Evolutionary conservation across 1,140 invertebrate species (phyloP).

Genomic region (Grapholita molesta): DNA sequence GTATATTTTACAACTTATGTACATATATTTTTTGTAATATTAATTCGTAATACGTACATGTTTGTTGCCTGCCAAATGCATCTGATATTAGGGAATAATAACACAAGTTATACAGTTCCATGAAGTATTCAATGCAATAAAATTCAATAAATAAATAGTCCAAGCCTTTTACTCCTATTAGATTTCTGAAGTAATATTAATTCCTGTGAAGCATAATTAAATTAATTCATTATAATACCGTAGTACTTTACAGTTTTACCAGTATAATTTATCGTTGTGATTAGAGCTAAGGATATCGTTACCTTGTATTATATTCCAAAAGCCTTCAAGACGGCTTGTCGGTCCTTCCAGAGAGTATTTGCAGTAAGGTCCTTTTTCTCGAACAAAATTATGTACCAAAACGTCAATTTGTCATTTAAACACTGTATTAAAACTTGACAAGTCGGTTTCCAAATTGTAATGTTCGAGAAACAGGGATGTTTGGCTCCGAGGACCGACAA

Average conservation of each 20-base stretch:
- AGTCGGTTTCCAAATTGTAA: conserved; percentile 20
- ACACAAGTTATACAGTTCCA: neutral
- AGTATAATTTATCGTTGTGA: conserved; percentile 63
- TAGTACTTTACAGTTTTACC: neutral
- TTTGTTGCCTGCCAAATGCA: neutral
- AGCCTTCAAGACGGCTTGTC: conserved; percentile 72
- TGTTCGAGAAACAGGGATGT: conserved; percentile 30
- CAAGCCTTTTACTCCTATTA: neutral
- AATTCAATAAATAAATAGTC: neutral
- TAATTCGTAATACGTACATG: neutral
- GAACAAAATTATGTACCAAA: neutral
- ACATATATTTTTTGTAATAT: conserved; percentile 6
- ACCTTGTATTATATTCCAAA: conserved; percentile 52
- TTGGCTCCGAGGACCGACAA: conserved; percentile 46
- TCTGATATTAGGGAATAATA: neutral
- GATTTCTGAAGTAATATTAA: neutral
- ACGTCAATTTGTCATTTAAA: neutral
- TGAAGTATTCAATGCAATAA: neutral
- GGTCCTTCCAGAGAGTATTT: conserved; percentile 32
- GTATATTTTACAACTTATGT: neutral
- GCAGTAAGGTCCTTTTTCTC: neutral
- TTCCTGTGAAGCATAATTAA: neutral
- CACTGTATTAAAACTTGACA: neutral
- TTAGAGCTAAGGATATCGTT: conserved; percentile 58
- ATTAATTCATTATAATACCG: neutral